Evolutionary conservation across 2,888 invertebrate species (phyloP).

Genomic region (Achlya flavicornis): DNA sequence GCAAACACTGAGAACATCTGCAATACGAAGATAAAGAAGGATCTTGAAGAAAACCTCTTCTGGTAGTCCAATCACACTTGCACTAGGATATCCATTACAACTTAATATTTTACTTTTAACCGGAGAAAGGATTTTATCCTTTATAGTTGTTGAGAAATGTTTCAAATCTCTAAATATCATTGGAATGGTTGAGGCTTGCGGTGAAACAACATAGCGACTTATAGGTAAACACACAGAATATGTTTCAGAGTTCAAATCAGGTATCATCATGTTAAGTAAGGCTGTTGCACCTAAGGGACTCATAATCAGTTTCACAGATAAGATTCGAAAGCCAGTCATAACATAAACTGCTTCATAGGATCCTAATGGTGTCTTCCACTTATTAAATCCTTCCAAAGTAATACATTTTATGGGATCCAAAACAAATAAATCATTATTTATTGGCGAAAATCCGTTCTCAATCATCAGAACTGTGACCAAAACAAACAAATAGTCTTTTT

Average conservation of each 20-base stretch:
- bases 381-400: constrained; percentile 42
- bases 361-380: constrained; percentile 56
- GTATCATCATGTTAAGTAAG: constrained; percentile 63
- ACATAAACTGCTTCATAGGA: constrained; percentile 58
- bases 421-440: constrained; percentile 41
- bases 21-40: constrained; percentile 52
- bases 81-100: constrained; percentile 72
- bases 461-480: constrained; percentile 63
- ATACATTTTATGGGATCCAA: constrained; percentile 39
- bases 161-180: constrained; percentile 72
- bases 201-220: constrained; percentile 67
- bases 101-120: constrained; percentile 81
- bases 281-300: constrained; percentile 63
- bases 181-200: constrained; percentile 61
- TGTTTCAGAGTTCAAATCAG: constrained; percentile 61
- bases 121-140: constrained; percentile 80
- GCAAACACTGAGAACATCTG: constrained; percentile 57
- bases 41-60: constrained; percentile 69
- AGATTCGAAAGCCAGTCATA: constrained; percentile 55
- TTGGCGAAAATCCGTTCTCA: constrained; percentile 67
- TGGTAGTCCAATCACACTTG: constrained; percentile 73
- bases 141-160: constrained; percentile 76
- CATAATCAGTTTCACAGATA: constrained; percentile 61
- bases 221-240: constrained; percentile 71
- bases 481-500: constrained; percentile 68